Base-by-base conservation (phyloP, 2,113 vertebrate genomes). In the Psilopsiagon aurifrons region DNA sequence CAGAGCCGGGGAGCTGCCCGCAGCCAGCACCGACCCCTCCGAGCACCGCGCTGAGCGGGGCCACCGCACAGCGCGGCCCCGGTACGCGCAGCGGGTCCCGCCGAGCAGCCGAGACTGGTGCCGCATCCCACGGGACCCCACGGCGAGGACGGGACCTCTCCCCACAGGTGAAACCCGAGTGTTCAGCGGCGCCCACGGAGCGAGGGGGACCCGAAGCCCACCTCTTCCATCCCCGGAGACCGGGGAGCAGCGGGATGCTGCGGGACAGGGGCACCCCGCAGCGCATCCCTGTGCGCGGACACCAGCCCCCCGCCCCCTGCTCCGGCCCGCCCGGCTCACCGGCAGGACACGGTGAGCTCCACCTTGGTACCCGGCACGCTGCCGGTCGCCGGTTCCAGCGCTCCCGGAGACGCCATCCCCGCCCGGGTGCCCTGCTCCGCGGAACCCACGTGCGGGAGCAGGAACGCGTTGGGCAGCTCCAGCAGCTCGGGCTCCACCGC, bases 331-430 rank as follows among this genome's bases (percentile, higher is more conserved):
- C 69, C 57, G 29, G 82, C 98, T 98, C 97, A 99, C 99, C 99
- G 98, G 98, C 99, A 99, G 28, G 99, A 99, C 12, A 99, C 99
- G 59, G 98, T 99, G 92, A 99, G 97, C 96, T 99, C 99, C 87
- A 99, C 99, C 97, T 99, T 99, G 73, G 99, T 99, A 77, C 99
- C 99, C 59, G 99, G 99, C 83, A 99, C 99, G 82, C 93, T 98
- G 97, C 97, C 98, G 97, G 98, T 95, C 92, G 97, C 98, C 39
- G 98, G 98, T 83, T 99, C 99, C 98, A 99, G 98, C 62, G 98
- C 98, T 92, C 98, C 98, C 88, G 98, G 98, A 86, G 99, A 98
- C 96, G 99, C 99, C 99, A 99, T 99, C 97, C 96, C 94, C 91
- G 46, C 82, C 54, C 54, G 89, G 91, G 67, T 78, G 73, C 89